These are phyloP conservation scores for Tachysurus fulvidraco DNA, from an alignment of 2,113 vertebrate genomes.

Conservation along the genomic window DNA sequence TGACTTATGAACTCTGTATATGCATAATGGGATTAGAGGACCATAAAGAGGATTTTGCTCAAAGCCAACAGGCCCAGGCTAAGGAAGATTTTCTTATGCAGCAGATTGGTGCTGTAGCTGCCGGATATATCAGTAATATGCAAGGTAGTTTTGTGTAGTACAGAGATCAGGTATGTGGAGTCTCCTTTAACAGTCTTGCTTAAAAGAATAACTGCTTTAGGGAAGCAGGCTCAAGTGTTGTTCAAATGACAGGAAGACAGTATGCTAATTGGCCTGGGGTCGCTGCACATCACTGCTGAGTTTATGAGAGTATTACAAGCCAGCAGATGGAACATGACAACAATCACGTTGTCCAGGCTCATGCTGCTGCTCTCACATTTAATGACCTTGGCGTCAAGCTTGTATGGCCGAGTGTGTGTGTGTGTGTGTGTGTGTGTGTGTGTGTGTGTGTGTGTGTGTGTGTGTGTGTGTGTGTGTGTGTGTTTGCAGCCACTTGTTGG, in stretches of 20 bases:
- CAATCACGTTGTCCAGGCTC: conserved; percentile 60
- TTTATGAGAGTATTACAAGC: conserved; percentile 65
- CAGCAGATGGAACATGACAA: conserved; percentile 75
- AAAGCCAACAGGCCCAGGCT: conserved; percentile 9
- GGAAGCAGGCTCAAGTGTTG: not conserved
- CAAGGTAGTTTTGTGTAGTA: not conserved
- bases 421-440: not conserved
- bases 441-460: not conserved
- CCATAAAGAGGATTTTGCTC: conserved; percentile 51
- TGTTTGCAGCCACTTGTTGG: not conserved
- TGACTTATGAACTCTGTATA: conserved; percentile 68
- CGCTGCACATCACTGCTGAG: conserved; percentile 63
- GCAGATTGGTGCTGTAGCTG: not conserved
- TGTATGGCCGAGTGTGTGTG: not conserved
- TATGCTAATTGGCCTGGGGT: conserved; percentile 38
- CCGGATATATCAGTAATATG: not conserved
- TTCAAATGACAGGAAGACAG: conserved; percentile 7
- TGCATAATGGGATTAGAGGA: conserved; percentile 68
- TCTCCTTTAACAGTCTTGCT: conserved; percentile 9
- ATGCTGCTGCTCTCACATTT: conserved; percentile 61
- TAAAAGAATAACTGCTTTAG: not conserved
- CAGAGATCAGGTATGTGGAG: no score
- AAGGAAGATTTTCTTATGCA: conserved; percentile 5
- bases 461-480: not conserved
- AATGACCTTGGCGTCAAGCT: conserved; percentile 68